Evolutionary conservation across 2,113 vertebrate genomes (phyloP), one percentile per base, ranked within the genome.

Genomic region (Saccopteryx leptura): DNA sequence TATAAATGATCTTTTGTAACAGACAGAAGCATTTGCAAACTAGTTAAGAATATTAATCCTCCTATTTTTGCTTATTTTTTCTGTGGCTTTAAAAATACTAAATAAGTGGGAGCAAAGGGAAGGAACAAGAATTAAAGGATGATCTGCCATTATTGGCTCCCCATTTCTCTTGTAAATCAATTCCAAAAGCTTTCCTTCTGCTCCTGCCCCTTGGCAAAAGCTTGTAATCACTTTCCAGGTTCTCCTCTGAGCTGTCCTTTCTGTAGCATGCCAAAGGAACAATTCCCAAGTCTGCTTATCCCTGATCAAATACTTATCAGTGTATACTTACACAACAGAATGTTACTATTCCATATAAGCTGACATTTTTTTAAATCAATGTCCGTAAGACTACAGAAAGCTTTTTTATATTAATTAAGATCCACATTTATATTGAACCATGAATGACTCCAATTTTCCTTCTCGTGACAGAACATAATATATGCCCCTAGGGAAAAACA

Each of bases 391-490:
- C 54, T 92, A 23, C 18, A 75, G 61, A 96, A 90, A 84, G 65
- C 54, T 95, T 94, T 95, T 88, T 88, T 83, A 58, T 91, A 92
- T 92, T 86, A 96, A 94, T 92, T 91, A 94, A 80, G 39, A 94
- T 65, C 31, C 52, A 84, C 72, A 84, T 95, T 96, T 95, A 96
- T 86, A 80, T 50, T 92, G 76, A 97, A 82, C 17, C 56, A 91
- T 50, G 76, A 33, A 94, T 82, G 66, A 81, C 39, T 95, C 33
- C 50, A 91, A n/a, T 94, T 92, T 97, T 88, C 58, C 46, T 54
- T 82, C 81, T 96, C 56, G 58, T 88, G 76, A 82, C 19, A 92
- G 84, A 92, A 76, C 17, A 88, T 76, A 94, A 87, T 84, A 65
- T 65, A 91, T 46, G 14, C 50, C 65, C 88, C 78, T 54, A 60